Evolutionary conservation across 1,140 invertebrate species (phyloP), one percentile per base, ranked within the genome.

Genomic region (Eurytemora carolleeae): DNA sequence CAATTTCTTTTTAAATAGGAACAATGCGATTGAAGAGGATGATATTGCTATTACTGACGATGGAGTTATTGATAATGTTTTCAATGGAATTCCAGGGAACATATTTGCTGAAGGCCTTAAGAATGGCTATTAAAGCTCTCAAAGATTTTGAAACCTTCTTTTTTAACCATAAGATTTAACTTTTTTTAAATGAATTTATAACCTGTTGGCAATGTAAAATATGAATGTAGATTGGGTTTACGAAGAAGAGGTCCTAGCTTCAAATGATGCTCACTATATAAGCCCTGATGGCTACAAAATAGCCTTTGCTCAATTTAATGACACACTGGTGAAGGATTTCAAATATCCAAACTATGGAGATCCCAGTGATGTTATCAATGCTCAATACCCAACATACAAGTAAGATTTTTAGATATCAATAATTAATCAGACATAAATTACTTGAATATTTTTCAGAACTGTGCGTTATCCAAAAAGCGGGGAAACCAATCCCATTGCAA

Each of bases 181-280:
- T n/a, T n/a, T n/a, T n/a, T n/a, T n/a, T n/a, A n/a, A n/a, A n/a
- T n/a, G n/a, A n/a, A n/a, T n/a, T n/a, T n/a, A n/a, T n/a, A n/a
- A n/a, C n/a, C n/a, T n/a, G n/a, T n/a, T n/a, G n/a, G n/a, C n/a
- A n/a, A n/a, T n/a, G n/a, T n/a, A n/a, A n/a, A n/a, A n/a, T n/a
- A n/a, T n/a, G n/a, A n/a, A n/a, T n/a, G n/a, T n/a, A n/a, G 31
- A 44, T n/a, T 86, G 83, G 83, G 78, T 85, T 20, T 85, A 86
- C 69, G 83, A 85, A 76, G 90, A 93, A 80, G 89, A 94, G 72
- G 82, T 95, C 3, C 80, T 94, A 68, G 79, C 80, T 65, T 81
- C 82, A 0, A 85, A 86, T 59, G 78, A 80, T 66, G 89, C 89
- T 0, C 70, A 88, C 3, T 93, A 89, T 88, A 88, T 91, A 72